Evolutionary conservation across 2,888 invertebrate genomes (phyloP).

Genomic region (Acrocera orbiculus): DNA sequence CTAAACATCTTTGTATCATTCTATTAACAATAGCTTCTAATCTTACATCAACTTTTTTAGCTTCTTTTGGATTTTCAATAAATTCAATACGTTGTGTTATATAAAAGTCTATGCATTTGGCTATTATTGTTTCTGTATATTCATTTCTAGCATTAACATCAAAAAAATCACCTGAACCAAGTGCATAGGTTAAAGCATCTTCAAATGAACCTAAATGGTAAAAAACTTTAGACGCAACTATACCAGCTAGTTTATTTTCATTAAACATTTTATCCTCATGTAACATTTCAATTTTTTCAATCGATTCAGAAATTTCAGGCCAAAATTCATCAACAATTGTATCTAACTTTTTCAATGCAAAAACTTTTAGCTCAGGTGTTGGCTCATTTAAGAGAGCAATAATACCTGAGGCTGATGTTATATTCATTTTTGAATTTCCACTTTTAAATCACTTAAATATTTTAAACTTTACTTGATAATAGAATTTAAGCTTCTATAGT

Average conservation of each 20-base stretch:
- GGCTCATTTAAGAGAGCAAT: slow-evolving; percentile 91
- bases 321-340: slow-evolving; percentile 93
- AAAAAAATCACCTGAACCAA: slow-evolving; percentile 88
- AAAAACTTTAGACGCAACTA: slow-evolving; percentile 96
- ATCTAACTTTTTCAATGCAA: slow-evolving; percentile 83
- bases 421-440: slow-evolving; percentile 31
- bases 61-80: slow-evolving; percentile 46
- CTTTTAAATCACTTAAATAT: too few relatives aligned
- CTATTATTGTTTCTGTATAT: slow-evolving; percentile 93
- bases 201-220: slow-evolving; percentile 95
- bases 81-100: slow-evolving; percentile 69
- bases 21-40: slow-evolving; percentile 88
- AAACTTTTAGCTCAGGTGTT: slow-evolving; percentile 81
- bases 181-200: slow-evolving; percentile 90
- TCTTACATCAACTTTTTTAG: slow-evolving; percentile 57
- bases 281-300: slow-evolving; percentile 91
- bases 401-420: slow-evolving; percentile 63
- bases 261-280: slow-evolving; percentile 82
- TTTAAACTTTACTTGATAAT: too few relatives aligned
- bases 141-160: slow-evolving; percentile 87
- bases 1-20: slow-evolving; percentile 92
- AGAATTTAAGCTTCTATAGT: too few relatives aligned
- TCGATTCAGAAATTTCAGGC: slow-evolving; percentile 97
- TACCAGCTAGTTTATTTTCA: slow-evolving; percentile 82
- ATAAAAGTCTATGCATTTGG: slow-evolving; percentile 94